These are phyloP conservation scores for Chlorops oryzae DNA, from an alignment of 1,140 invertebrate genomes.

Conservation along the genomic window DNA sequence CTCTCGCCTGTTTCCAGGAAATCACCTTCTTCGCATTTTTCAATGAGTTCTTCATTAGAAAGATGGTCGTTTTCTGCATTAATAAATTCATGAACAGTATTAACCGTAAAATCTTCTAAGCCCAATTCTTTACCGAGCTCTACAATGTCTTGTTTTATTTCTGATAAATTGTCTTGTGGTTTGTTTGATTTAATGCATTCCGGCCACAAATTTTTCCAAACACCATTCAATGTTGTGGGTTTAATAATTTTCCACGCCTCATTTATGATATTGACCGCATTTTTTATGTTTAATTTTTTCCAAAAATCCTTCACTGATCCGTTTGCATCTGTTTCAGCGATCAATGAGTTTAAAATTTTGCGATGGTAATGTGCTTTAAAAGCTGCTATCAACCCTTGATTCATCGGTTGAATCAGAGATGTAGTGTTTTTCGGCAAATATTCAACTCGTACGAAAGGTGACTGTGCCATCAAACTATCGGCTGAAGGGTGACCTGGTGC, in stretches of 20 bases:
- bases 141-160: no score
- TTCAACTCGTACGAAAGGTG: background rate
- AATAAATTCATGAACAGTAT: no score
- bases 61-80: no score
- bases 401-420: background rate
- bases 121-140: no score
- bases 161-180: no score
- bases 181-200: no score
- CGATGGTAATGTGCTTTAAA: background rate
- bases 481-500: background rate
- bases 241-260: slow-evolving; percentile 1
- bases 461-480: background rate
- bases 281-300: slow-evolving; percentile 1
- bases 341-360: slow-evolving; percentile 1
- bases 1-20: no score
- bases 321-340: slow-evolving; percentile 3
- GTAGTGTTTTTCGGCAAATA: background rate
- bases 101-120: no score
- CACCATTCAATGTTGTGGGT: background rate
- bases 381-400: slow-evolving; percentile 5
- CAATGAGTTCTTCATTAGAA: no score
- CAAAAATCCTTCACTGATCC: slow-evolving; percentile 3
- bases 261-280: background rate
- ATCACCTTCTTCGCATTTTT: no score
- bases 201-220: background rate